Evolutionary conservation across 2,888 invertebrate species (phyloP), one percentile per base, ranked within the genome.

Genomic region (Cephus sareptanus): DNA sequence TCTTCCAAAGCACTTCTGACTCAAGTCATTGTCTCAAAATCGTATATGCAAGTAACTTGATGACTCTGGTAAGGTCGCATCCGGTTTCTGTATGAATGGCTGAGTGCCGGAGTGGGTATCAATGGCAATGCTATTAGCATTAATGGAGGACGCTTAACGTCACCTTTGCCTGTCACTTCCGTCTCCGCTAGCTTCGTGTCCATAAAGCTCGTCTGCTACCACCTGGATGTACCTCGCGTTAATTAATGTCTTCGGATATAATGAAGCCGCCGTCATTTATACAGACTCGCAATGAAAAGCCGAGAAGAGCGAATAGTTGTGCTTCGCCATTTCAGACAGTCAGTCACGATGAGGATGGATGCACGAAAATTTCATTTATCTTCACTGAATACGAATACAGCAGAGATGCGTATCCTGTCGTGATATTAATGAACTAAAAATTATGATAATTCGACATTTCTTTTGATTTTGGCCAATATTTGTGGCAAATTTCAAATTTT

Each of bases 121-220:
- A 82, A 84, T 85, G 82, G 81, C 79, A 81, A 79, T 76, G 83
- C 83, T 82, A 83, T 85, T 85, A 84, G 80, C 82, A 82, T 83
- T 86, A 86, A 86, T 84, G 83, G 85, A 79, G 75, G 75, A 77
- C 80, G 75, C 77, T 83, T 40, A 75, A 68, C 34, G 33, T 68
- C 69, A n/a, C 70, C 71, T 71, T 71, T 33, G 71, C 71, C 33
- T 11, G 71, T 71, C 71, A 15, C 71, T 71, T 33, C 33, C 71
- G 31, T 56, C 40, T 56, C 40, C 40, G 9, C 40, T 23, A 6
- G 23, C 23, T 23, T 56, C 40, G 40, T 23, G 40, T 56, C 40
- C 40, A 23, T 56, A 56, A 56, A 56, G 40, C 40, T 56, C 40
- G 23, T 56, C 23, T 56, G 15, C 40, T 23, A 23, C 40, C 40